Conservation (phyloP, 2,797 vertebrate species). For the Enteromius trimaculatus region DNA sequence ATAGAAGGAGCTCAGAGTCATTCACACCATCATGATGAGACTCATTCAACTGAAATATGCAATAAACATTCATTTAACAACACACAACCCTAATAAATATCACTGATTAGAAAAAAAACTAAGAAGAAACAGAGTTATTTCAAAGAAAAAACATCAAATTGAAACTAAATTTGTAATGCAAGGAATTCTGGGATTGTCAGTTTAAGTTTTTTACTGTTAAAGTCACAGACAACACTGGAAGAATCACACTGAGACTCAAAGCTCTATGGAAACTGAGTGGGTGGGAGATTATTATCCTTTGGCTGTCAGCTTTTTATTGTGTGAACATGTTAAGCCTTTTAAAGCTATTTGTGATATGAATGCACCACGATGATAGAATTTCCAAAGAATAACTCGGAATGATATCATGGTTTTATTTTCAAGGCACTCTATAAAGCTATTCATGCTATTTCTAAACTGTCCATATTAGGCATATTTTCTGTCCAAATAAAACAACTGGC, state of each 20-base stretch:
- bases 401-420: not conserved
- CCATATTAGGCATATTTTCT: not conserved
- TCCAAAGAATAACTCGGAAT: not conserved
- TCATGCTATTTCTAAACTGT: not conserved
- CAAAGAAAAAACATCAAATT: too few relatives aligned
- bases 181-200: too few relatives aligned
- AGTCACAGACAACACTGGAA: not conserved
- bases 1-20: too few relatives aligned
- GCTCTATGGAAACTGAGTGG: constrained; percentile 12
- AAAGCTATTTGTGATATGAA: constrained; percentile 16
- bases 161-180: too few relatives aligned
- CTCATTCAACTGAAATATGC: too few relatives aligned
- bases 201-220: too few relatives aligned
- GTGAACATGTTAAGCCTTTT: not conserved
- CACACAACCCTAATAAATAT: too few relatives aligned
- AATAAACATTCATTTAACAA: too few relatives aligned
- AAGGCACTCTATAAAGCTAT: not conserved
- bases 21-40: too few relatives aligned
- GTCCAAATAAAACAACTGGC: not conserved
- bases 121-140: too few relatives aligned
- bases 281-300: constrained; percentile 7
- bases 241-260: not conserved
- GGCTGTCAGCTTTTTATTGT: constrained; percentile 19
- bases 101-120: too few relatives aligned
- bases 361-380: not conserved